A percentile compares a stretch with the other conserved stretches of the same genome.
Evolutionary conservation across 2,797 vertebrate species (phyloP).

Genomic region (Rhynchotus rufescens): DNA sequence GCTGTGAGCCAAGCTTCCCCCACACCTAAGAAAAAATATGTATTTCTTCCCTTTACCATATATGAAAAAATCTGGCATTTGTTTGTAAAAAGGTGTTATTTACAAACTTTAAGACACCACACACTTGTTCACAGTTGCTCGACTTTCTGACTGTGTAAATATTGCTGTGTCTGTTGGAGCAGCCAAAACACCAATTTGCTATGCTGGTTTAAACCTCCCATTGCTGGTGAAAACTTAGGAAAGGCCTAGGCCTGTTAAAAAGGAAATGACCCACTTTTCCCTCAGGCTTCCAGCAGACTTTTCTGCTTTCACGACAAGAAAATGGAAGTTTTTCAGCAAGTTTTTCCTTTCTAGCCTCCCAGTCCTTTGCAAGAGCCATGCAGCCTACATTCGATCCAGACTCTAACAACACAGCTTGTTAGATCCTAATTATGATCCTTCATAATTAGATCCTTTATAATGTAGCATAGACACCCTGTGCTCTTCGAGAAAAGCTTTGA

Average conservation of each 20-base stretch:
- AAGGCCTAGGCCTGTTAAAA: neutral
- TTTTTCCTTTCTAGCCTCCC: neutral
- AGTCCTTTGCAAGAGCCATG: neutral
- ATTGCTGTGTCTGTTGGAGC: neutral
- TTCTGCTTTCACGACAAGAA: neutral
- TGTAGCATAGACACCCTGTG: rapidly evolving
- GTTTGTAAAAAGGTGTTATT: neutral
- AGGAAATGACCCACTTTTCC: neutral
- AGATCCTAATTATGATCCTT: neutral
- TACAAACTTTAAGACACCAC: neutral
- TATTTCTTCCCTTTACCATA: neutral
- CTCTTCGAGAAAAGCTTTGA: neutral
- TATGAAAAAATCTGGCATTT: neutral
- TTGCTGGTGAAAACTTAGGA: neutral
- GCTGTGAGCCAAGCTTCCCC: neutral
- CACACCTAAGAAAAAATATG: neutral
- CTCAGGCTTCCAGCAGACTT: neutral
- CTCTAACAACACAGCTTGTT: rapidly evolving
- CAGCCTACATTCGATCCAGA: neutral
- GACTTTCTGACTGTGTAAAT: neutral
- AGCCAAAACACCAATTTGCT: neutral
- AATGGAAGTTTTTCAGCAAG: neutral
- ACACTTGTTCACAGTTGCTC: neutral
- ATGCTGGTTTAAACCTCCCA: neutral
- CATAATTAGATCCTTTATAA: no score